A percentile compares a stretch with the other conserved stretches of the same genome.
These are phyloP conservation scores for Chrysodeixis includens DNA, from an alignment of 2,888 invertebrate genomes.

Conservation along the genomic window DNA sequence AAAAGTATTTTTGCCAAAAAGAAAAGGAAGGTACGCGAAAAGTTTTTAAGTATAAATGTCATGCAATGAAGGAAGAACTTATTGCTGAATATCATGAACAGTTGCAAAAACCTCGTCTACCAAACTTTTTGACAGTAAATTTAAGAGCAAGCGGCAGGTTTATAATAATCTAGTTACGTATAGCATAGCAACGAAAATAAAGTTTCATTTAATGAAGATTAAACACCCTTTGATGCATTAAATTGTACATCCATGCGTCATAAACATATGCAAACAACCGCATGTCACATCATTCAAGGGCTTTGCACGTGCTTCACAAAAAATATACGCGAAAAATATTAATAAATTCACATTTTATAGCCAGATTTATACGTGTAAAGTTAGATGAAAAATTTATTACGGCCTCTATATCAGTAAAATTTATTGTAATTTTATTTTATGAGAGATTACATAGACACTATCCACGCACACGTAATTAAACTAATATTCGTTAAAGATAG, in stretches of 20 bases:
- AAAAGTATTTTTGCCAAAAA: neutral
- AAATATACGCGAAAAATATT: conserved; percentile 1
- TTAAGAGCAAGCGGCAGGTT: neutral
- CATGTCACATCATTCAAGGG: conserved; percentile 17
- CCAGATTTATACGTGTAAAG: conserved; percentile 15
- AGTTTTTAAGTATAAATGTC: neutral
- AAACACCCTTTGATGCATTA: conserved; percentile 2
- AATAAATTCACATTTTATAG: conserved; percentile 9
- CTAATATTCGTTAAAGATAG: neutral
- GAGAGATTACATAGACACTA: conserved; percentile 13
- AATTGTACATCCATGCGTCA: conserved; percentile 11
- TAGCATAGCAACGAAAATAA: neutral
- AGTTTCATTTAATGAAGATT: neutral
- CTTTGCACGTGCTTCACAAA: conserved; percentile 10
- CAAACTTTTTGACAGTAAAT: neutral
- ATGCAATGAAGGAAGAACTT: neutral
- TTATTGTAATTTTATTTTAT: conserved; percentile 39
- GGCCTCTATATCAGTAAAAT: conserved; percentile 24
- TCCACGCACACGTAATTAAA: conserved; percentile 24
- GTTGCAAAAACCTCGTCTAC: neutral
- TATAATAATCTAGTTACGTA: too few relatives aligned
- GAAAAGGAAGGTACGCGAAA: neutral
- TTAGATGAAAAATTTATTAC: conserved; percentile 39
- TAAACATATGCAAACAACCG: conserved; percentile 15
- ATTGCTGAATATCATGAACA: conserved; percentile 4